phyloP scores from a whole-genome alignment of 2,113 vertebrate genomes.

The Chlorocebus sabaeus region DNA sequence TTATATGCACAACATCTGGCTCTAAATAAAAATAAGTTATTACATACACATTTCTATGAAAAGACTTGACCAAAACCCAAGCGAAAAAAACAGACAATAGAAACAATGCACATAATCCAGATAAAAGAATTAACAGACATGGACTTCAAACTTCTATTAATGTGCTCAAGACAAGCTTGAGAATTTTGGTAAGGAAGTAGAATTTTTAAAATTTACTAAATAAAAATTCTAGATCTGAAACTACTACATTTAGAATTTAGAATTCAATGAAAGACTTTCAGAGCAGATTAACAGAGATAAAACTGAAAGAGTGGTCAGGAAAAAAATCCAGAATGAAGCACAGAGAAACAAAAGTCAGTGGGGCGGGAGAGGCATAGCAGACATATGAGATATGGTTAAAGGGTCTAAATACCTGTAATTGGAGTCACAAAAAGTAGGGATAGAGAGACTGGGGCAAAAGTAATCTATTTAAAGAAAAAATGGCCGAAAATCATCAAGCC shows the following conservation, averaged over 20 bases:
- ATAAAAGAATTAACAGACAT: slow-evolving; percentile 27
- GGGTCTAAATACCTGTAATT: not conserved
- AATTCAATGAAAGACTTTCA: slow-evolving; percentile 34
- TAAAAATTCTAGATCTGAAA: slow-evolving; percentile 36
- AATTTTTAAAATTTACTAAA: slow-evolving; percentile 28
- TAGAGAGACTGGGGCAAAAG: not conserved
- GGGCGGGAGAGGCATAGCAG: not conserved
- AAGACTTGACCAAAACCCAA: slow-evolving; percentile 30
- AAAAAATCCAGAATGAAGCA: slow-evolving; percentile 24
- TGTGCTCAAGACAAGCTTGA: slow-evolving; percentile 31
- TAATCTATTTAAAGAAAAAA: slow-evolving; percentile 27
- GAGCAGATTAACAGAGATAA: slow-evolving; percentile 5
- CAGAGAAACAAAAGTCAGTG: not conserved
- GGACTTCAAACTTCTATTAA: slow-evolving; percentile 1
- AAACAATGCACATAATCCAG: slow-evolving; percentile 16
- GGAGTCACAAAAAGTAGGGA: not conserved
- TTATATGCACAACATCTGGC: not conserved
- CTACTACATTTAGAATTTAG: slow-evolving; percentile 25
- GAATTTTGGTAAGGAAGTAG: not conserved
- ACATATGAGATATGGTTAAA: not conserved
- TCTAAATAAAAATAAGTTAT: slow-evolving; percentile 25
- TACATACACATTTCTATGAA: not conserved
- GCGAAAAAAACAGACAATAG: slow-evolving; percentile 50
- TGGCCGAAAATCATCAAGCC: not conserved
- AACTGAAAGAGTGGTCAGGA: slow-evolving; percentile 7